Evolutionary conservation across 2,888 invertebrate species (phyloP).

Genomic region (Zele albiditarsus): DNA sequence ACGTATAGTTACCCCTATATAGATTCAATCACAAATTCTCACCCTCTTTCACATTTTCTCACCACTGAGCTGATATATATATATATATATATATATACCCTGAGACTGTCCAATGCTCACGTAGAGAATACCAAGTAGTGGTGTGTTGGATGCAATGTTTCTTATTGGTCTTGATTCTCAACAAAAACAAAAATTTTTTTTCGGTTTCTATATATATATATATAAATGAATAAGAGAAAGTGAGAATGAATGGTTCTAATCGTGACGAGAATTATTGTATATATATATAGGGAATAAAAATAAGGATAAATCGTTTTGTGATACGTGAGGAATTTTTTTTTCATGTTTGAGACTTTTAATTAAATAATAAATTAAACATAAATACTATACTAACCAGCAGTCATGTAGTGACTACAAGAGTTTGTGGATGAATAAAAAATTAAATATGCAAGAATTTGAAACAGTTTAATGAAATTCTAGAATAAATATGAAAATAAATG

Average conservation of each 20-base stretch:
- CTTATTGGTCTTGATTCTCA: conserved; percentile 19
- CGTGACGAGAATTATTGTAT: conserved; percentile 25
- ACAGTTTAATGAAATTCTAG: too few species aligned
- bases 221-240: background rate
- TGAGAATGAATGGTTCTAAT: conserved; percentile 14
- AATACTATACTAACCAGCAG: too few species aligned
- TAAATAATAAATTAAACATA: background rate
- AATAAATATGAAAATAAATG: too few species aligned
- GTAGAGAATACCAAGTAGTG: conserved; percentile 31
- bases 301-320: conserved; percentile 14
- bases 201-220: background rate
- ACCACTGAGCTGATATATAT: background rate
- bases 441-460: too few species aligned
- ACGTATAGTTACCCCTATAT: conserved; percentile 43
- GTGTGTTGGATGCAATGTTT: conserved; percentile 13
- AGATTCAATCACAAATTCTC: conserved; percentile 54
- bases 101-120: conserved; percentile 24
- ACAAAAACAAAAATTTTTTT: conserved; percentile 11
- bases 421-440: too few species aligned
- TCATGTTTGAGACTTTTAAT: background rate
- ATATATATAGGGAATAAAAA: background rate
- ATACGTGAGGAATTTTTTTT: conserved; percentile 13
- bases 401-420: too few species aligned
- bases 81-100: background rate
- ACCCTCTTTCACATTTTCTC: conserved; percentile 25